These are phyloP conservation scores for Muraenolepis orangiensis DNA, from an alignment of 2,797 vertebrate species.

Conservation along the genomic window DNA sequence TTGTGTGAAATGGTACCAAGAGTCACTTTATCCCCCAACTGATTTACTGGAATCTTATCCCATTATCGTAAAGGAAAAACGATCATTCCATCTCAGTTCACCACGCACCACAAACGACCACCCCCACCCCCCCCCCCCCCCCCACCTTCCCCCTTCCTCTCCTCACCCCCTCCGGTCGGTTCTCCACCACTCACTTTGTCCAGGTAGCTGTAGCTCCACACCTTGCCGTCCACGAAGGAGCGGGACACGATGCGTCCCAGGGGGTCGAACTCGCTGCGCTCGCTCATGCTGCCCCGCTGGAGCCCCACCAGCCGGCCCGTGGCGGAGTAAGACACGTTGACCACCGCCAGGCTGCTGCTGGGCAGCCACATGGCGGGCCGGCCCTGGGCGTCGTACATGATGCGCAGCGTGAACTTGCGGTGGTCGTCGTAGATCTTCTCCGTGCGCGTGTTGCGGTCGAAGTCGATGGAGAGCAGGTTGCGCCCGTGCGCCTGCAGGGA, in stretches of 20 bases:
- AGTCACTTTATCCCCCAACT: constrained; percentile 44
- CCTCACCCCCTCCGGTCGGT: too few relatives aligned
- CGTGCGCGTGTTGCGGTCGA: constrained; percentile 95
- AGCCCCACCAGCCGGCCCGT: constrained; percentile 90
- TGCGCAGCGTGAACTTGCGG: constrained; percentile 94
- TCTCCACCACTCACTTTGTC: constrained; percentile 82
- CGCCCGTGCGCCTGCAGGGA: constrained; percentile 96
- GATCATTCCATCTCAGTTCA: constrained; percentile 47
- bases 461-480: constrained; percentile 96
- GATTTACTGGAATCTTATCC: constrained; percentile 48
- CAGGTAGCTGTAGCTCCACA: constrained; percentile 98
- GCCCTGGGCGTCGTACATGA: constrained; percentile 96
- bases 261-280: constrained; percentile 90
- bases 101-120: constrained; percentile 39
- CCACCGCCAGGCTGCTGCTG: constrained; percentile 94
- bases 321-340: constrained; percentile 94
- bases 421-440: constrained; percentile 99
- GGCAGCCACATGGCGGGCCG: constrained; percentile 96
- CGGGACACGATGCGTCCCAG: constrained; percentile 91
- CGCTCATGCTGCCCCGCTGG: constrained; percentile 96
- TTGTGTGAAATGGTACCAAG: constrained; percentile 46
- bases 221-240: constrained; percentile 93
- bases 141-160: too few relatives aligned
- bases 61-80: constrained; percentile 52
- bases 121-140: constrained; percentile 16